Base-by-base conservation (phyloP, 2,113 vertebrate species). In the Campylorhamphus procurvoides region DNA sequence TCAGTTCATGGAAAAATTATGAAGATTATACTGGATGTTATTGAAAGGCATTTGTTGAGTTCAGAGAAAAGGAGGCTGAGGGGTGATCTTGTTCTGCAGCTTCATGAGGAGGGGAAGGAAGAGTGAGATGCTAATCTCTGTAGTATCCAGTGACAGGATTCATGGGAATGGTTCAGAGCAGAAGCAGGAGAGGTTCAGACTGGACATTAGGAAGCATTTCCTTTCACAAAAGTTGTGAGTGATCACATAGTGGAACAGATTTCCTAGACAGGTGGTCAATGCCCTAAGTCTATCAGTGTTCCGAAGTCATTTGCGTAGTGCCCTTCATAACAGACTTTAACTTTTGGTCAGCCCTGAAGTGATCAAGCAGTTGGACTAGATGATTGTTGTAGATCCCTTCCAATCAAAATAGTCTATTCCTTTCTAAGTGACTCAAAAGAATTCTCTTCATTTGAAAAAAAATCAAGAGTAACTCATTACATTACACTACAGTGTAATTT, bases 181-280 rank as follows among this genome's bases (percentile, higher is more conserved):
- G 25, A 4, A 5, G 0, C 28, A 40, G 46, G 5, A 6, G 3
- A 55, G 22, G 7, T 37, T 44, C 17, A 62, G 9, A 39, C 9
- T 44, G 40, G 31, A 10, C 7, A 8, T 9, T 3, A 19, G 23
- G 31, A 79, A 49, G 23, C 12, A 18, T 60, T 60, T 73, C 16
- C 33, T 58, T 27, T 10, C 3, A 0, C 14, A 11, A 22, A 39
- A 5, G 3, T 52, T 78, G 29, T 63, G 29, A 31, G 9, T 62
- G 5, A 31, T 79, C n/a, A 64, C 3, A 47, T 2, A 8, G 29
- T 63, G 12, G 15, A 63, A n/a, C 2, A 31, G 55, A 22, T n/a
- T 64, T 58, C 27, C 29, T 69, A 7, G 27, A 79, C 28, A 42
- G 25, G 6, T 68, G 11, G 16, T 49, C 0, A 0, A 4, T 60